Percentiles rank a stretch among this genome's conserved stretches.
Conservation (phyloP, 2,797 vertebrate species). For the Semotilus atromaculatus region DNA sequence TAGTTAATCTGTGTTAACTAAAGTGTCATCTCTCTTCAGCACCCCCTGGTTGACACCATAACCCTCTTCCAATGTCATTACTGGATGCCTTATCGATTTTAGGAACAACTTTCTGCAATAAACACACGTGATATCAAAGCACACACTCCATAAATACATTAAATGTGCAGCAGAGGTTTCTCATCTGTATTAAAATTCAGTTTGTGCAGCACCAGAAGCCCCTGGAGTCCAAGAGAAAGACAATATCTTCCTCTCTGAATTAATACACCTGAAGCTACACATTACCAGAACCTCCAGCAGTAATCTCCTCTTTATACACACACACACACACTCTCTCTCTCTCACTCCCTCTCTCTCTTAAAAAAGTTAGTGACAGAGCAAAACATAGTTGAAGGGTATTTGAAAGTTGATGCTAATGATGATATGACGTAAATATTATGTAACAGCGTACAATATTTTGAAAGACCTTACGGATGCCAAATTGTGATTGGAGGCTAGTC, state of each 20-base stretch:
- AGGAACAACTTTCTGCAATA: neutral
- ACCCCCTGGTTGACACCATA: constrained; percentile 41
- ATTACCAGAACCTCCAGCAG: constrained; percentile 9
- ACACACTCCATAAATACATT: constrained; percentile 5
- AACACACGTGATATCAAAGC: constrained; percentile 11
- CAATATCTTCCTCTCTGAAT: constrained; percentile 30
- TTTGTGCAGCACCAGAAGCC: constrained; percentile 5
- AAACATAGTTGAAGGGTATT: neutral
- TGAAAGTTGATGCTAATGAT: constrained; percentile 12
- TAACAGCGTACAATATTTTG: neutral
- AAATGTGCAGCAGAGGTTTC: constrained; percentile 15
- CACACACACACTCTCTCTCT: neutral
- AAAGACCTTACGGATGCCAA: neutral
- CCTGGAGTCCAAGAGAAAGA: constrained; percentile 1
- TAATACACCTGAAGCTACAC: constrained; percentile 19
- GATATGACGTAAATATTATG: neutral
- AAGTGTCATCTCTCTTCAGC: constrained; percentile 10
- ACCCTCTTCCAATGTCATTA: constrained; percentile 16
- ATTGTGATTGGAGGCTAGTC: neutral
- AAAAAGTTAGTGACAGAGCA: neutral
- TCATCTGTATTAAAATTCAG: constrained; percentile 37
- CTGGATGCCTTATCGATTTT: constrained; percentile 7
- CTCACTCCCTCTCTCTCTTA: too few species aligned
- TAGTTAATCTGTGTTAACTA: constrained; percentile 60
- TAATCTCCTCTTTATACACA: neutral